Conservation (phyloP, 2,888 invertebrate species). For the Drosophila phalerata region DNA sequence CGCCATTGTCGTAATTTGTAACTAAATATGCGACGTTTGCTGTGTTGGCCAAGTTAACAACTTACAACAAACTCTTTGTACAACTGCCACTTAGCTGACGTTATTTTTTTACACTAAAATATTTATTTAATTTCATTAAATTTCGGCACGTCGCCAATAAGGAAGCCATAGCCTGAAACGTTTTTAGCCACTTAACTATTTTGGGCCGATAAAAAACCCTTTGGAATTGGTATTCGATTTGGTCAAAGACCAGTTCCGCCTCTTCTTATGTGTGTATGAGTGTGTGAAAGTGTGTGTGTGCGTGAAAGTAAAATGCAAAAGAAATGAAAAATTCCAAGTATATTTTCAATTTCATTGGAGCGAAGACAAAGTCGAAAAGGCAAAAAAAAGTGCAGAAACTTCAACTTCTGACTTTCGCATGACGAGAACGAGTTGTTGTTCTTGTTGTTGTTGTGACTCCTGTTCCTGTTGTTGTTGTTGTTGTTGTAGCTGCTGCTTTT, state of each 20-base stretch:
- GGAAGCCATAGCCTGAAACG: slow-evolving; percentile 68
- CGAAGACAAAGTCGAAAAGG: slow-evolving; percentile 16
- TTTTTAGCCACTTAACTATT: slow-evolving; percentile 64
- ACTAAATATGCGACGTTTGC: slow-evolving; percentile 70
- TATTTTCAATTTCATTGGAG: slow-evolving; percentile 71
- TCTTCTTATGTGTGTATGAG: background rate
- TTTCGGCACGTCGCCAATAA: slow-evolving; percentile 75
- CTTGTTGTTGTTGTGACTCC: slow-evolving; percentile 11
- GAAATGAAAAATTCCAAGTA: slow-evolving; percentile 44
- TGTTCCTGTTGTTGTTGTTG: slow-evolving; percentile 18
- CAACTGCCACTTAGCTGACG: slow-evolving; percentile 44
- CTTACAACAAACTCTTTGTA: slow-evolving; percentile 32
- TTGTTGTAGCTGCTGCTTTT: slow-evolving; percentile 39
- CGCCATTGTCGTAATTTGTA: slow-evolving; percentile 79
- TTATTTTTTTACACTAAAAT: slow-evolving; percentile 47
- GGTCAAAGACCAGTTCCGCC: slow-evolving; percentile 47
- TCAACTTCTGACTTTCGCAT: slow-evolving; percentile 67
- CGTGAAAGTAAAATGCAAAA: slow-evolving; percentile 70
- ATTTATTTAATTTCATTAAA: slow-evolving; percentile 80
- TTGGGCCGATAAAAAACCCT: slow-evolving; percentile 59
- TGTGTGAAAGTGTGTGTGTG: slow-evolving; percentile 45
- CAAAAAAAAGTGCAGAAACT: slow-evolving; percentile 49
- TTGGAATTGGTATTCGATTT: slow-evolving; percentile 29
- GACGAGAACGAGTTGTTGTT: slow-evolving; percentile 67
- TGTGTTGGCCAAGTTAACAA: slow-evolving; percentile 51